Evolutionary conservation across 2,797 vertebrate species (phyloP).

Genomic region (Lacerta viridis): DNA sequence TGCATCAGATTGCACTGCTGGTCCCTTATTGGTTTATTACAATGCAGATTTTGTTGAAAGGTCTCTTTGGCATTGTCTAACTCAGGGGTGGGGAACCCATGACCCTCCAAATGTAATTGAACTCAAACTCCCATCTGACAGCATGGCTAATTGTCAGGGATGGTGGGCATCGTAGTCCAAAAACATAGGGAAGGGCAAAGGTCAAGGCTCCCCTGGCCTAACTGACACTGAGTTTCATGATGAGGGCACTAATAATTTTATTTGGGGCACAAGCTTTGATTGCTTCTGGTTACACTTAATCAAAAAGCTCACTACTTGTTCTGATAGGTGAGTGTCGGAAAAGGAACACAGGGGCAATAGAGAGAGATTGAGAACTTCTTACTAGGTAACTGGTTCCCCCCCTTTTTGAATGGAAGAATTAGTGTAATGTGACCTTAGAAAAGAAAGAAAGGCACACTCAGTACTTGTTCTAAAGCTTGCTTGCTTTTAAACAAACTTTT

Average conservation of each 20-base stretch:
- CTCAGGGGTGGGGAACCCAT: no score
- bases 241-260: not conserved
- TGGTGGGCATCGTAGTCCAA: no score
- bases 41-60: constrained; percentile 4
- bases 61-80: not conserved
- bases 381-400: not conserved
- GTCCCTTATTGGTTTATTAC: not conserved
- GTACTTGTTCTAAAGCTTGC: constrained; percentile 32
- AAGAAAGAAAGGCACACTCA: constrained; percentile 35
- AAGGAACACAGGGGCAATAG: not conserved
- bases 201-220: no score
- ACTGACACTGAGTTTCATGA: not conserved
- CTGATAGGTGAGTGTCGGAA: not conserved
- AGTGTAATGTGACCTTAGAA: constrained; percentile 17
- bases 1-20: not conserved
- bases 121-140: no score
- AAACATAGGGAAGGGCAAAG: no score
- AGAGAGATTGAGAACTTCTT: not conserved
- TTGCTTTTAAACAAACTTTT: constrained; percentile 1
- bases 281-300: not conserved
- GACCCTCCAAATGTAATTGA: no score
- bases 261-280: not conserved
- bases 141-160: no score
- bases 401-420: not conserved
- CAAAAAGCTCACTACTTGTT: not conserved